phyloP scores from a whole-genome alignment of 2,113 vertebrate genomes.

The Porphyrio hochstetteri region DNA sequence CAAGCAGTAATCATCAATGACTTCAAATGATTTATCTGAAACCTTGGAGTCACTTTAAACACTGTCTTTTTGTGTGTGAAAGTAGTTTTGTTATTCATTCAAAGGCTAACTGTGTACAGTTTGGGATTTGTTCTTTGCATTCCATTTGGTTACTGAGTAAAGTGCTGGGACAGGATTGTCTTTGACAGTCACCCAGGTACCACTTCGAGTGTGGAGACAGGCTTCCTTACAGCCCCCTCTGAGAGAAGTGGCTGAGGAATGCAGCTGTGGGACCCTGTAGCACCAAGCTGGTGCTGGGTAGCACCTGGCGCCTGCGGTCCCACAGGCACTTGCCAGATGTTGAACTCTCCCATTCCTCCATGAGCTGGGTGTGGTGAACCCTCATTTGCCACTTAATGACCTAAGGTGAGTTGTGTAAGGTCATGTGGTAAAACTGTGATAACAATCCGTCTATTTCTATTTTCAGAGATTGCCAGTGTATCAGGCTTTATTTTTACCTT shows the following conservation, averaged over 20 bases:
- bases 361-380: background rate
- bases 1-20: background rate
- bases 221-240: background rate
- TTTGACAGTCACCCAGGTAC: background rate
- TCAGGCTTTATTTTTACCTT: background rate
- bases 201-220: background rate
- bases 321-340: background rate
- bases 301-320: background rate
- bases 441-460: background rate
- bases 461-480: background rate
- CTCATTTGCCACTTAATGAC: background rate
- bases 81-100: background rate
- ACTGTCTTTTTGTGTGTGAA: background rate
- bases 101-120: background rate
- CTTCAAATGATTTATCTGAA: background rate
- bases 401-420: background rate
- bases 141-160: background rate
- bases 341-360: fast-evolving
- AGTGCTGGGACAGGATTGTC: background rate
- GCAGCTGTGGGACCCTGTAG: background rate
- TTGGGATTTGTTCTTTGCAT: background rate
- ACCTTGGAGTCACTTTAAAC: background rate
- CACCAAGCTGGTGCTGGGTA: background rate
- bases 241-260: background rate
- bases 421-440: background rate